Evolutionary conservation across 2,797 vertebrate genomes (phyloP).

Genomic region (Karalla daura): DNA sequence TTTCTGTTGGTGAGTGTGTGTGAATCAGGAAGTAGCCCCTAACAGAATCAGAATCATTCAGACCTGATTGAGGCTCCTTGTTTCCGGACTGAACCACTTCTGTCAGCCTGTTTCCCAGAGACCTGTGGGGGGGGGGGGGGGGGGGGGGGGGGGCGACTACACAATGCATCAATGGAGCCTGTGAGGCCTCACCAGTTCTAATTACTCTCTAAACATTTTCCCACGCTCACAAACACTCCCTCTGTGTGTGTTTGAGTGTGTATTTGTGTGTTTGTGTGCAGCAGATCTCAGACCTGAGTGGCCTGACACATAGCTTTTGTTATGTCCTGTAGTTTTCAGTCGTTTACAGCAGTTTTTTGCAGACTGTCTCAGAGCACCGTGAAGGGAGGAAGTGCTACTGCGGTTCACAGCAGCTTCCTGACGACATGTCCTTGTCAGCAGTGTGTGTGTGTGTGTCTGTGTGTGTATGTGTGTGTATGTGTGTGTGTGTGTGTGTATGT

Average conservation of each 20-base stretch:
- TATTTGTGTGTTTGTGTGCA: conserved; percentile 21
- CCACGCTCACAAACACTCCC: conserved; percentile 66
- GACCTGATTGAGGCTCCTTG: conserved; percentile 66
- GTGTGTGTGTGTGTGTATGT: conserved; percentile 28
- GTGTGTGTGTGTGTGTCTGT: no score
- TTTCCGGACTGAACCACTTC: conserved; percentile 72
- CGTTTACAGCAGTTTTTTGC: no score
- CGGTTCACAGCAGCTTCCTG: no score
- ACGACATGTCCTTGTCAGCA: no score
- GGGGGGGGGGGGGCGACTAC: no score
- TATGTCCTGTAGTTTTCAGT: no score
- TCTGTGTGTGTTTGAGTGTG: conserved; percentile 27
- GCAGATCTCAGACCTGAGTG: no score
- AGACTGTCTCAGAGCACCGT: no score
- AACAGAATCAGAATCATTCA: conserved; percentile 15
- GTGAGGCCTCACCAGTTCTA: conserved; percentile 48
- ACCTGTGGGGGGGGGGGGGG: conserved; percentile 48
- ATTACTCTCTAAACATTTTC: conserved; percentile 65
- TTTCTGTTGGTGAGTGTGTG: background rate
- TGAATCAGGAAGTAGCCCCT: conserved; percentile 17
- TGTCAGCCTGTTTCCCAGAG: conserved; percentile 72
- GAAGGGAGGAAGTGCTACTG: no score
- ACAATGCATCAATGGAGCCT: conserved; percentile 63
- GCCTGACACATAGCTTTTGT: no score
- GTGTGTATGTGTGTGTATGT: no score